A percentile compares a stretch with the other conserved stretches of the same genome.
Conservation (phyloP, 2,113 vertebrate genomes). For the Helogale parvula region DNA sequence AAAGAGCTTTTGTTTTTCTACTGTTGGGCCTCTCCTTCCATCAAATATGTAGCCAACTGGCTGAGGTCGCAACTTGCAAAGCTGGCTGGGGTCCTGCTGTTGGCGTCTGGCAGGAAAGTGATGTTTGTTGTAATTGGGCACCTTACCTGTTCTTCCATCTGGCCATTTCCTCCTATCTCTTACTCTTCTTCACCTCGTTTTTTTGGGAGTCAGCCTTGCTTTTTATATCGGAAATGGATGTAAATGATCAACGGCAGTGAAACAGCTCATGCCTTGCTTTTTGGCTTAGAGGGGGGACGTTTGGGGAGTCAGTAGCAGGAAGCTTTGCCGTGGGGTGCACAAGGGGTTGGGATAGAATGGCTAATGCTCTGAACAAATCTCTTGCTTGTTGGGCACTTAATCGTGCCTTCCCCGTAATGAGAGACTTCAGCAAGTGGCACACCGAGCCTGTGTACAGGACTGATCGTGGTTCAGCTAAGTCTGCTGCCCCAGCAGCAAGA, state of each 20-base stretch:
- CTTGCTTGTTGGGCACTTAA: background rate
- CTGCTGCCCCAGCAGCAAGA: background rate
- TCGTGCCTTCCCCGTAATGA: background rate
- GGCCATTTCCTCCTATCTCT: constrained; percentile 31
- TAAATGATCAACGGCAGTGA: background rate
- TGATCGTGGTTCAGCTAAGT: background rate
- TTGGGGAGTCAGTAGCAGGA: background rate
- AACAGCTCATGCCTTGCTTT: constrained; percentile 20
- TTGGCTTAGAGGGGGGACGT: background rate
- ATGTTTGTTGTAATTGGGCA: constrained; percentile 24
- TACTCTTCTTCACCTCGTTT: constrained; percentile 31
- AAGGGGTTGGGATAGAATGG: background rate
- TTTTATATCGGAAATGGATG: constrained; percentile 43
- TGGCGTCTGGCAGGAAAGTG: constrained; percentile 22
- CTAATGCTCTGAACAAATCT: background rate
- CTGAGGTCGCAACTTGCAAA: background rate
- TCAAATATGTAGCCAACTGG: constrained; percentile 47
- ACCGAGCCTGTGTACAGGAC: background rate
- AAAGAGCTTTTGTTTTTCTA: constrained; percentile 34
- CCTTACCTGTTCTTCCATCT: constrained; percentile 51
- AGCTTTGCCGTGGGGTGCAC: background rate
- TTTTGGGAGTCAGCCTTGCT: background rate
- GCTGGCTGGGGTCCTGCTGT: constrained; percentile 39
- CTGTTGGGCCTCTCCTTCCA: constrained; percentile 3
- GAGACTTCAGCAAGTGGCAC: background rate